These are phyloP conservation scores for Unio delphinus DNA, from an alignment of 2,888 invertebrate species.

Conservation along the genomic window DNA sequence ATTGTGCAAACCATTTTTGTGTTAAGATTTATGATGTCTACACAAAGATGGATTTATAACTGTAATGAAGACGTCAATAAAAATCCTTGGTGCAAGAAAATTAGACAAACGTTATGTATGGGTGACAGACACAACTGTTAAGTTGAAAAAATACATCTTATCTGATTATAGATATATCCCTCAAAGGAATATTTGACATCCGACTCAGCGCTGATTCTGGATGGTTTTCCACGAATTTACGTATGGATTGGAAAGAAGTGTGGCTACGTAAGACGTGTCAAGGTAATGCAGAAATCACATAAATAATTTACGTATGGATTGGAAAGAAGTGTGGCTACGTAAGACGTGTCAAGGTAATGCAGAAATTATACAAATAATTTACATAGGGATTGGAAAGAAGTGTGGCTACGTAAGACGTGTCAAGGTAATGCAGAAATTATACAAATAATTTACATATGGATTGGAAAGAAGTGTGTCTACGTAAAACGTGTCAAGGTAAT, in stretches of 20 bases:
- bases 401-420: constrained; percentile 40
- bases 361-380: no score
- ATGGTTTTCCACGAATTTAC: constrained; percentile 57
- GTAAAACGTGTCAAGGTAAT: constrained; percentile 48
- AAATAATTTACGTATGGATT: constrained; percentile 61
- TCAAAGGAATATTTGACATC: constrained; percentile 29
- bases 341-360: constrained; percentile 45
- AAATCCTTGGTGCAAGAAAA: no score
- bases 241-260: constrained; percentile 53
- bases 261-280: constrained; percentile 40
- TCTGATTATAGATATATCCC: constrained; percentile 32
- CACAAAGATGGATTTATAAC: no score
- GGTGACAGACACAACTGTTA: no score
- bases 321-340: constrained; percentile 41
- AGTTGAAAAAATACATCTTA: neutral
- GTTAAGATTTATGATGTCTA: no score
- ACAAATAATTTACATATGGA: constrained; percentile 52
- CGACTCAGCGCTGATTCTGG: constrained; percentile 40
- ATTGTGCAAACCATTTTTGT: no score
- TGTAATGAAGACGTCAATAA: no score
- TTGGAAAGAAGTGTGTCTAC: constrained; percentile 41
- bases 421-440: constrained; percentile 35
- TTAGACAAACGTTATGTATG: no score
- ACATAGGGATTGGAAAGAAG: constrained; percentile 54
- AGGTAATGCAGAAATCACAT: constrained; percentile 48